Base-by-base conservation (phyloP, 2,888 invertebrate species). In the Ormyrus nitidulus region DNA sequence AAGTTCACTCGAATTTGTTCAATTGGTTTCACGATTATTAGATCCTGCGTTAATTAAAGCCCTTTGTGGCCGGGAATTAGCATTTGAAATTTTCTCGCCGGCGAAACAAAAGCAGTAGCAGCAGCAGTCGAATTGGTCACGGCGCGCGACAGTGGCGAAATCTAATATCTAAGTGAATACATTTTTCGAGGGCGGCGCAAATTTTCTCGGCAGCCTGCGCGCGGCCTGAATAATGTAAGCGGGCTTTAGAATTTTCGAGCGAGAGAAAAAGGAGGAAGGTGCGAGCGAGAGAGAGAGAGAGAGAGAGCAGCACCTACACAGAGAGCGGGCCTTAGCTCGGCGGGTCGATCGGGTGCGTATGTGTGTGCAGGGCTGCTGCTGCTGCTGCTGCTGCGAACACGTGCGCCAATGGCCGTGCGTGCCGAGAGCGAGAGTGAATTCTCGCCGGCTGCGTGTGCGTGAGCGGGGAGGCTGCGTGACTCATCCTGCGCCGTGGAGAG, bases 391-490 rank as follows among this genome's bases (percentile, higher is more conserved):
- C 13, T 84, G 79, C 54, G 69, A 80, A 83, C 82, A 83, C 83
- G 84, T 82, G 84, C 83, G 84, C 83, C 84, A 84, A 84, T 84
- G 81, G 83, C 81, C 64, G 84, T 83, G 82, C 83, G 82, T 82
- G 82, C 71, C 19, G 59, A 74, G 68, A 79, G 79, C 62, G 74
- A 79, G 69, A 79, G 71, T 51, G 80, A 74, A 75, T 73, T 72
- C 58, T 8, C 9, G 72, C 73, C 80, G 79, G 84, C 66, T 77
- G 88, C 92, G 92, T 91, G 92, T 92, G 85, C 90, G 91, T 58
- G 92, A 91, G 78, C 86, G 89, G 89, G 88, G 90, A 90, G 86
- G 90, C 90, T 90, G 90, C 49, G 79, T 90, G 90, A 90, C 88
- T 90, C 90, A 90, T 90, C 90, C 89, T 89, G 87, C 84, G 87